Evolutionary conservation across 2,113 vertebrate genomes (phyloP).

Genomic region (Helogale parvula): DNA sequence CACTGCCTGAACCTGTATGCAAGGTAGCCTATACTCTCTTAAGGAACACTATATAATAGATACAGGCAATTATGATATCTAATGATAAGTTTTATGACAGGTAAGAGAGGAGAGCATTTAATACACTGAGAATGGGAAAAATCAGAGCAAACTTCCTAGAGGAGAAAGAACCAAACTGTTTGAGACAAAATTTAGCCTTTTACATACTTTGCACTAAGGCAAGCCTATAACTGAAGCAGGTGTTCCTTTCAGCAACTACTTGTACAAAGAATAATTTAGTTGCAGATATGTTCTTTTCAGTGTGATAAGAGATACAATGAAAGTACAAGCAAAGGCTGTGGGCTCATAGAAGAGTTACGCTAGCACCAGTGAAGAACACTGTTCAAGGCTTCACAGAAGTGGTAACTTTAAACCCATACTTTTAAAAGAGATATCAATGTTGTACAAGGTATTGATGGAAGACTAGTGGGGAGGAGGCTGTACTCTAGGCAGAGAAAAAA

Average conservation of each 20-base stretch:
- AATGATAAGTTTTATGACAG: not conserved
- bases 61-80: not conserved
- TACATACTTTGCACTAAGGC: constrained; percentile 39
- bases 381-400: not conserved
- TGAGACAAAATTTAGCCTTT: constrained; percentile 42
- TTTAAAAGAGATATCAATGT: not conserved
- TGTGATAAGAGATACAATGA: not conserved
- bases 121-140: not conserved
- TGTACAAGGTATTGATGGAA: not conserved
- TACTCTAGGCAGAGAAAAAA: not conserved
- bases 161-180: constrained; percentile 11
- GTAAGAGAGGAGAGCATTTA: not conserved
- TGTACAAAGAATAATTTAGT: not conserved
- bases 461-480: not conserved
- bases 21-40: not conserved
- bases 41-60: not conserved
- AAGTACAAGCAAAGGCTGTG: not conserved
- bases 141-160: constrained; percentile 23
- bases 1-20: not conserved
- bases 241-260: not conserved
- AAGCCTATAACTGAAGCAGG: constrained; percentile 21
- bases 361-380: not conserved
- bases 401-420: not conserved
- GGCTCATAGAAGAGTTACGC: not conserved
- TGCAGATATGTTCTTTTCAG: constrained; percentile 2